A percentile compares a stretch with the other conserved stretches of the same genome.
Evolutionary conservation across 1,140 invertebrate species (phyloP).

Genomic region (Hypothenemus hampei): DNA sequence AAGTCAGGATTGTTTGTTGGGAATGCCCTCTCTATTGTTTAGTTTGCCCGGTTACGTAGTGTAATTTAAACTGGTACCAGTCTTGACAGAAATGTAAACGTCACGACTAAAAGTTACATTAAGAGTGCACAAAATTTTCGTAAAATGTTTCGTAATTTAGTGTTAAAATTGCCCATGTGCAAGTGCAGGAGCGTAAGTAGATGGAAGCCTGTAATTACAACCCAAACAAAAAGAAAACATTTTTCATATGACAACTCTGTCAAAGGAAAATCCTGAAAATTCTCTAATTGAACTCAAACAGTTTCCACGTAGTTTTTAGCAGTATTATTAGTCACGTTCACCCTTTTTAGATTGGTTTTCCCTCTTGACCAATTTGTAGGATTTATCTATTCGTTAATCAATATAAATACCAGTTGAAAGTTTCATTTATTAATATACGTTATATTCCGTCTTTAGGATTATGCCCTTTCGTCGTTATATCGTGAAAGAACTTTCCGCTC

Average conservation of each 20-base stretch:
- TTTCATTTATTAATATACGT: background rate
- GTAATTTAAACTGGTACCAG: background rate
- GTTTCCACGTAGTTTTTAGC: background rate
- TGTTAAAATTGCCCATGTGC: constrained; percentile 3
- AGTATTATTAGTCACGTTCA: background rate
- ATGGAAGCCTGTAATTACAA: background rate
- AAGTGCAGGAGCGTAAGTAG: constrained; percentile 16
- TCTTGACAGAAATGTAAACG: constrained; percentile 7
- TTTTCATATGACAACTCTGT: background rate
- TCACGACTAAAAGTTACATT: constrained; percentile 6
- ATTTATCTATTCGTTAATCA: background rate
- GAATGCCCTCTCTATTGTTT: background rate
- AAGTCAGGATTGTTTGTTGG: too few relatives aligned
- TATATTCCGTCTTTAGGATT: constrained; percentile 3
- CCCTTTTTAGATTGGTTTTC: background rate
- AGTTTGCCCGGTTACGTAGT: background rate
- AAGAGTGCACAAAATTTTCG: constrained; percentile 18
- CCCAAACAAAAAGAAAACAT: background rate
- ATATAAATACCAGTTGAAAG: background rate
- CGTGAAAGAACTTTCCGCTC: constrained; percentile 8
- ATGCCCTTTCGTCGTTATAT: constrained; percentile 5
- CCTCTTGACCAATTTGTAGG: background rate
- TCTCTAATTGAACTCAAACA: background rate
- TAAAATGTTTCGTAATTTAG: constrained; percentile 19
- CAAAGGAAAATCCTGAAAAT: background rate